Evolutionary conservation across 2,888 invertebrate species (phyloP), one percentile per base, ranked within the genome.

Genomic region (Andrena bucephala): DNA sequence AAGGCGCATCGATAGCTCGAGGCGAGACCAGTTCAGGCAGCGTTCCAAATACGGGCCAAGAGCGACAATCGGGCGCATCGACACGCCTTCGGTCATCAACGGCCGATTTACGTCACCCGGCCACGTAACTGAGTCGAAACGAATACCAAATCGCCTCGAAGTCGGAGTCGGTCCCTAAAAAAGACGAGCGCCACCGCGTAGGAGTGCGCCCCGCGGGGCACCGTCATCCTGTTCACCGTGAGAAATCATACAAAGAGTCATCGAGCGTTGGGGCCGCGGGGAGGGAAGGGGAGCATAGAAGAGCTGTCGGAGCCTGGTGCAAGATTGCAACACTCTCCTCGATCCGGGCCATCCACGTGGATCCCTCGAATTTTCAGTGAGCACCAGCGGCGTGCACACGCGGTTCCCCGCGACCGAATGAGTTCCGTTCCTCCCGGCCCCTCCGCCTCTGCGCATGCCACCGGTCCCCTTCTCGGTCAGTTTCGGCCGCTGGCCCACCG

Each of bases 301-400:
- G 78, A 77, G 59, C 72, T 33, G 68, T 27, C 24, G 73, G 59
- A 6, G 33, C 59, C 57, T 69, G 72, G 52, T 85, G 82, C 77
- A 86, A 83, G 86, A 87, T 89, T 90, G 89, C 89, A 89, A 90
- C 90, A 90, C 86, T 81, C 79, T 13, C 20, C 63, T 57, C 57
- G 59, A 63, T 65, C 69, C 69, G 76, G 84, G 84, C 85, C 88
- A 82, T 88, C 87, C 90, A 90, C 89, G 89, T 89, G 89, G 75
- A 81, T 77, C 79, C 66, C 50, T 70, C 60, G 83, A 73, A 87
- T 86, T 88, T 87, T 81, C 52, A 72, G 81, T 69, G 76, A 78
- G 70, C 79, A 65, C 50, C 33, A 65, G 50, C 5, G 29, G 48
- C 57, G 24, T 66, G 70, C 66, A 63, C 70, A 70, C 75, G 65